Conservation (phyloP, 2,888 invertebrate genomes). For the Cancer borealis region DNA sequence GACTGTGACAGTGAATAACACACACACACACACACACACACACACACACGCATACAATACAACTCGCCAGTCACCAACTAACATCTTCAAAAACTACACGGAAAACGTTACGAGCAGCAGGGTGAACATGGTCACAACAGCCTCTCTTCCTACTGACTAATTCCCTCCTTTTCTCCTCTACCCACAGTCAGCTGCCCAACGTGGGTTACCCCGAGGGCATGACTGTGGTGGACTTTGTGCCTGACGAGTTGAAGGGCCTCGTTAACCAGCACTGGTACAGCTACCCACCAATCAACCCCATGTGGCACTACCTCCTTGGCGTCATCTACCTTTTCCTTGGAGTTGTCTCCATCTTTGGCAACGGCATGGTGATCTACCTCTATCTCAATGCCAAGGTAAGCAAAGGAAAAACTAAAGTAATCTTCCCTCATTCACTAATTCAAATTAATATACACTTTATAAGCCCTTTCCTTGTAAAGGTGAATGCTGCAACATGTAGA, state of each 20-base stretch:
- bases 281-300: slow-evolving; percentile 79
- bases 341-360: slow-evolving; percentile 78
- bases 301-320: slow-evolving; percentile 79
- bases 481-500: too few species aligned
- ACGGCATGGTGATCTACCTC: slow-evolving; percentile 78
- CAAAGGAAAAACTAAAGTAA: background rate
- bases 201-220: slow-evolving; percentile 70
- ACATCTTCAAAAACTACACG: too few species aligned
- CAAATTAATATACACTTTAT: background rate
- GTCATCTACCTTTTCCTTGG: slow-evolving; percentile 78
- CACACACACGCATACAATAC: too few species aligned
- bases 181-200: slow-evolving; percentile 6
- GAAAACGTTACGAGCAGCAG: too few species aligned
- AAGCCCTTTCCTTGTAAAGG: too few species aligned
- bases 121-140: too few species aligned
- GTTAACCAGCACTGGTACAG: slow-evolving; percentile 79
- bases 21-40: too few species aligned
- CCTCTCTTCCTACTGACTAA: too few species aligned
- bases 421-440: background rate
- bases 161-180: background rate
- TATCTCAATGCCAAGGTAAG: slow-evolving; percentile 77
- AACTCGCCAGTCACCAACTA: too few species aligned
- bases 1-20: too few species aligned
- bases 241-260: slow-evolving; percentile 78
- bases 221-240: slow-evolving; percentile 80